Evolutionary conservation across 2,113 vertebrate genomes (phyloP).

Genomic region (Vanacampus margaritifer): DNA sequence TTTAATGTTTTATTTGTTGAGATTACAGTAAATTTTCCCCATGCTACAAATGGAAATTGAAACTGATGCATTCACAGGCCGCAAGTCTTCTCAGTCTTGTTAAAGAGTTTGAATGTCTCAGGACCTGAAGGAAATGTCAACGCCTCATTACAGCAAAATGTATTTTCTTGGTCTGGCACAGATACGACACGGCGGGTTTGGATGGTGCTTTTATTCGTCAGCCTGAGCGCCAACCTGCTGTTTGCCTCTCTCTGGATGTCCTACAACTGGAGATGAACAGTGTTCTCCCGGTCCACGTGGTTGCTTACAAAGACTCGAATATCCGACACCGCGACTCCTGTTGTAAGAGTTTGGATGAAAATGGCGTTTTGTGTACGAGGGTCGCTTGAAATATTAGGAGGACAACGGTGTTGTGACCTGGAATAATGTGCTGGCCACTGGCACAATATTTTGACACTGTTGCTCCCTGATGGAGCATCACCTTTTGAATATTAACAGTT

Average conservation of each 20-base stretch:
- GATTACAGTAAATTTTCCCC: neutral
- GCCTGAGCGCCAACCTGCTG: constrained; percentile 82
- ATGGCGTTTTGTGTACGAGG: neutral
- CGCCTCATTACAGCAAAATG: neutral
- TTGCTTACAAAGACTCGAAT: neutral
- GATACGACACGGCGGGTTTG: constrained; percentile 70
- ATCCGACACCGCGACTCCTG: neutral
- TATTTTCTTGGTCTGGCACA: constrained; percentile 36
- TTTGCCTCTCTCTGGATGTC: constrained; percentile 83
- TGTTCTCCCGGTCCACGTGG: neutral
- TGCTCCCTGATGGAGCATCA: constrained; percentile 3
- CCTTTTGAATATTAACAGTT: constrained; percentile 4
- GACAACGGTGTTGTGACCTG: constrained; percentile 38
- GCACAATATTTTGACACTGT: neutral
- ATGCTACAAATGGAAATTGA: too few relatives aligned
- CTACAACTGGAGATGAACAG: constrained; percentile 72
- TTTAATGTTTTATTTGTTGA: neutral
- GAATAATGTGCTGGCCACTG: constrained; percentile 20
- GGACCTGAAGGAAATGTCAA: neutral
- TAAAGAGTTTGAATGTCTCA: neutral
- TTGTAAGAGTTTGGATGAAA: neutral
- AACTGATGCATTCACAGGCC: neutral
- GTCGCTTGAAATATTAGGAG: neutral
- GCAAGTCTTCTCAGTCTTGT: neutral
- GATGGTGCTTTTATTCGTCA: constrained; percentile 77